Conservation (phyloP, 1,140 invertebrate species). For the Lasioglossum albipes region DNA sequence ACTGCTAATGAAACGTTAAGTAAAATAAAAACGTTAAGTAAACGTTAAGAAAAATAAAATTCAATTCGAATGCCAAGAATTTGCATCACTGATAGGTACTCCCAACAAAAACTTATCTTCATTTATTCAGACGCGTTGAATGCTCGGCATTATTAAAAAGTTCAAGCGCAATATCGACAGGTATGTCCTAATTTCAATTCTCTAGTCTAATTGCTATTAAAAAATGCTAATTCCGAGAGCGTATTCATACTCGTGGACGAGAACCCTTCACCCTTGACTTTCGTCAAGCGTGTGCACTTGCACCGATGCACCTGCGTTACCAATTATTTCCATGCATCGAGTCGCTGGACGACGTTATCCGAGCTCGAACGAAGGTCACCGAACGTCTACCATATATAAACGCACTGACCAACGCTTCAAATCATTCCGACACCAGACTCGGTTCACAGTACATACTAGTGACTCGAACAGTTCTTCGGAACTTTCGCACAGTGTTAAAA, state of each 20-base stretch:
- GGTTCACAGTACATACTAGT: too few species aligned
- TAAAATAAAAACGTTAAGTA: too few species aligned
- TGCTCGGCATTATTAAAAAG: too few species aligned
- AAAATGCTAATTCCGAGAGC: not conserved
- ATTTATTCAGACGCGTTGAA: too few species aligned
- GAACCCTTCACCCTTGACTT: conserved; percentile 24
- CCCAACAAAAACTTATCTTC: too few species aligned
- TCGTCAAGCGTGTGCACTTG: not conserved
- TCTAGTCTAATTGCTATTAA: not conserved
- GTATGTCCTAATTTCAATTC: too few species aligned
- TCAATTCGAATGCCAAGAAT: too few species aligned
- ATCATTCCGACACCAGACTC: conserved; percentile 33
- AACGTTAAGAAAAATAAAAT: too few species aligned
- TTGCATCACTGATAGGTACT: too few species aligned
- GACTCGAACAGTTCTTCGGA: not conserved
- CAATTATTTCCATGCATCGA: not conserved
- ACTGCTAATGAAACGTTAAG: too few species aligned
- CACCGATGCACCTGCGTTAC: conserved; percentile 28
- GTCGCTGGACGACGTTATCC: conserved; percentile 8
- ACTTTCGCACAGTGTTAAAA: not conserved
- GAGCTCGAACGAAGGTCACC: conserved; percentile 54
- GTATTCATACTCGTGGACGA: not conserved
- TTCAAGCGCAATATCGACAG: too few species aligned
- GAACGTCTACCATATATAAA: conserved; percentile 49
- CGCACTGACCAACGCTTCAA: not conserved